Evolutionary conservation across 2,888 invertebrate species (phyloP).

Genomic region (Cheilosia impressa): DNA sequence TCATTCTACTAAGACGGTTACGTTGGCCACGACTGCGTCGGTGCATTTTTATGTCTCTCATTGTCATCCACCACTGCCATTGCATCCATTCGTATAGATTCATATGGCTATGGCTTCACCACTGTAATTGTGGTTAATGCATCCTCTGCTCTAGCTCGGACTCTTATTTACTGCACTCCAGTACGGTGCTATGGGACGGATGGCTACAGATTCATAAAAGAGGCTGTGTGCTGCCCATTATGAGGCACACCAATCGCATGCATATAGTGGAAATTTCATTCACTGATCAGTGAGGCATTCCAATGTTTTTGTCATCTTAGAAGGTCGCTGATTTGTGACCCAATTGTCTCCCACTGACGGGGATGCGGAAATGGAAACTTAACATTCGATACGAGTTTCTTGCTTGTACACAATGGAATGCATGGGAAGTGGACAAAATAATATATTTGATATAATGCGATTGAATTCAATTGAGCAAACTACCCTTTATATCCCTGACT

Average conservation of each 20-base stretch:
- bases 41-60: constrained; percentile 28
- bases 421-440: not conserved
- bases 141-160: constrained; percentile 19
- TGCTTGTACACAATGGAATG: constrained; percentile 7
- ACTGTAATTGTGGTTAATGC: constrained; percentile 42
- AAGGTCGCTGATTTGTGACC: constrained; percentile 61
- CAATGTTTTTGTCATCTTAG: constrained; percentile 48
- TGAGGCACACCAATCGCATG: constrained; percentile 19
- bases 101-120: constrained; percentile 24
- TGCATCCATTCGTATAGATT: constrained; percentile 7
- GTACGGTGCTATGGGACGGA: constrained; percentile 36
- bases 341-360: constrained; percentile 35
- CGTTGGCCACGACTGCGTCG: not conserved
- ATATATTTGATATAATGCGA: not conserved
- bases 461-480: not conserved
- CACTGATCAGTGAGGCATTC: constrained; percentile 45
- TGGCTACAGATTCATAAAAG: constrained; percentile 32
- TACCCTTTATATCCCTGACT: too few species aligned
- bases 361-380: constrained; percentile 39
- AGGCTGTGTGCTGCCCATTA: constrained; percentile 30
- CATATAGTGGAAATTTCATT: constrained; percentile 10
- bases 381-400: not conserved
- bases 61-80: constrained; percentile 36
- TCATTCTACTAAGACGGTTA: constrained; percentile 40
- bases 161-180: constrained; percentile 36